A percentile compares a stretch with the other conserved stretches of the same genome.
Conservation (phyloP, 2,797 vertebrate species). For the Sebastes minor region DNA sequence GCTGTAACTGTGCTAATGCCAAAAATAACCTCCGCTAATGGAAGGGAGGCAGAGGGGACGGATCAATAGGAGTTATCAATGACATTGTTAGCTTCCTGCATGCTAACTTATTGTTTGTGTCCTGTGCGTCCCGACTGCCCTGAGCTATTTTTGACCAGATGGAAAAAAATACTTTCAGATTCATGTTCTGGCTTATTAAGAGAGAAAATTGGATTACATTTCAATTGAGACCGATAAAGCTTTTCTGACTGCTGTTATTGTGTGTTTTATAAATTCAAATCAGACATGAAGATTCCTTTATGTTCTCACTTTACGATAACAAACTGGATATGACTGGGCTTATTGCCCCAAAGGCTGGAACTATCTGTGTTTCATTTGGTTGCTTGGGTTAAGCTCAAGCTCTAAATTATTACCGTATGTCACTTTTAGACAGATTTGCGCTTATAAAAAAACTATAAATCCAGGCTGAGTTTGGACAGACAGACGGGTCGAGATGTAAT, state of each 20-base stretch:
- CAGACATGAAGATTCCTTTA: conserved; percentile 3
- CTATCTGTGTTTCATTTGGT: conserved; percentile 8
- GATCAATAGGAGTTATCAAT: conserved; percentile 82
- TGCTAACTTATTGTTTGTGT: conserved; percentile 57
- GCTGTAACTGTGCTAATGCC: conserved; percentile 67
- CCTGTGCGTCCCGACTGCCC: conserved; percentile 23
- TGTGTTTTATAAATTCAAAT: conserved; percentile 21
- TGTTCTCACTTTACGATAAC: not conserved
- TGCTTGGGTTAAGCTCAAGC: conserved; percentile 16
- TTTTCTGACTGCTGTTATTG: conserved; percentile 4
- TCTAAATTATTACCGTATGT: conserved; percentile 20
- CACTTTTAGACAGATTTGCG: not conserved
- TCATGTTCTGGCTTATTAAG: not conserved
- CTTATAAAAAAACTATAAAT: conserved; percentile 8
- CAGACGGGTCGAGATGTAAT: conserved; percentile 40
- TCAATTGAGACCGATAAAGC: not conserved
- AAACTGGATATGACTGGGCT: conserved; percentile 13
- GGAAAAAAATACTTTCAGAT: conserved; percentile 20
- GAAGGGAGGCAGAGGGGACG: conserved; percentile 61
- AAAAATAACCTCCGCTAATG: conserved; percentile 78
- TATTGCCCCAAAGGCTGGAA: not conserved
- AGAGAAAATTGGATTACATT: conserved; percentile 5
- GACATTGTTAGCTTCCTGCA: conserved; percentile 71
- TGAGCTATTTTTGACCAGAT: conserved; percentile 46
- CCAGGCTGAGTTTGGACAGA: not conserved